phyloP scores from a whole-genome alignment of 1,140 invertebrate species.

The Dreissena rostriformis region DNA sequence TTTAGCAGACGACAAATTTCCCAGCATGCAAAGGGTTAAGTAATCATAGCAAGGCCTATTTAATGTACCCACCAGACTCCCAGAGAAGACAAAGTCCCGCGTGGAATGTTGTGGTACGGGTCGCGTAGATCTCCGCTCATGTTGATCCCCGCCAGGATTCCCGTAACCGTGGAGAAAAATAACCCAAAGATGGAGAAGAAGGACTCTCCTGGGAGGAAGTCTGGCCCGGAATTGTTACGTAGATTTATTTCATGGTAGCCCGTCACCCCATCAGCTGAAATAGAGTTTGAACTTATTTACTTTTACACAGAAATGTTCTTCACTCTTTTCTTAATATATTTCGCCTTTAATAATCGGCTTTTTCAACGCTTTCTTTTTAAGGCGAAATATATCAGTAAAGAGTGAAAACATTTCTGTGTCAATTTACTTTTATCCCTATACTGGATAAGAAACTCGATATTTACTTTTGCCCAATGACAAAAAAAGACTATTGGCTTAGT shows the following conservation, averaged over 20 bases:
- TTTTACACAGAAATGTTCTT: too few relatives aligned
- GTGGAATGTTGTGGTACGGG: conserved; percentile 95
- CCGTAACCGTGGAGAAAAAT: conserved; percentile 82
- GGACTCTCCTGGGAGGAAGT: conserved; percentile 85
- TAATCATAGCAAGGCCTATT: not conserved
- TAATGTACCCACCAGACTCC: conserved; percentile 84
- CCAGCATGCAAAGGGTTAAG: not conserved
- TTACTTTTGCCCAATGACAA: too few relatives aligned
- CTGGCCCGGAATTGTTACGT: conserved; percentile 90
- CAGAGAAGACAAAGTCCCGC: conserved; percentile 95
- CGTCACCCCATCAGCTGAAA: conserved; percentile 89
- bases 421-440: too few relatives aligned
- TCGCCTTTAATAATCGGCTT: too few relatives aligned
- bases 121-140: conserved; percentile 98
- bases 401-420: too few relatives aligned
- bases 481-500: too few relatives aligned
- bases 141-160: conserved; percentile 95
- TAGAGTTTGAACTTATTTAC: too few relatives aligned
- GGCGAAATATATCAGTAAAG: too few relatives aligned
- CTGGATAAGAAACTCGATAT: too few relatives aligned
- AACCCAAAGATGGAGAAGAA: conserved; percentile 91
- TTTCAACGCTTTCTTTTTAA: too few relatives aligned
- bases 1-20: too few relatives aligned
- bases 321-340: too few relatives aligned
- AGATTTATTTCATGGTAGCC: conserved; percentile 92